Evolutionary conservation across 2,113 vertebrate genomes (phyloP), one percentile per base, ranked within the genome.

Genomic region (Trochalopteron elliotii): DNA sequence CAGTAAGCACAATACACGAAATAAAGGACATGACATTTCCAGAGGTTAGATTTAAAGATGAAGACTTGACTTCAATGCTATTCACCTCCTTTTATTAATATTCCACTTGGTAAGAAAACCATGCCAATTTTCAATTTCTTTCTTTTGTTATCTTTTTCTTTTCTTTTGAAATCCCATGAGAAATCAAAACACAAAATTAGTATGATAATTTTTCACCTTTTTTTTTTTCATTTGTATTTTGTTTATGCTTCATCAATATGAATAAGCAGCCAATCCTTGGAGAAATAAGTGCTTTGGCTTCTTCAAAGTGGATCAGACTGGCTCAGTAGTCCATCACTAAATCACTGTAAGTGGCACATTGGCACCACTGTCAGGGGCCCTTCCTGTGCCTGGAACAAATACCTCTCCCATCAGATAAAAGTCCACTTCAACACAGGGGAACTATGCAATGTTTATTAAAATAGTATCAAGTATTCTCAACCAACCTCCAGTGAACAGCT

Each of bases 371-470:
- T 57, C 76, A 83, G 90, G 53, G 49, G 88, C 45, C 72, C 76
- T 92, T 89, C 79, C 69, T 56, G 49, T 23, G 72, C 27, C 68
- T 92, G 64, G 57, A 93, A 90, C 80, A 92, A 84, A 80, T 1
- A 3, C 47, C 31, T 92, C 78, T 71, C 67, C 53, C 74, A 89
- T 56, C 83, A 77, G 65, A 92, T 47, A 86, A 90, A 77, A 79
- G 31, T 23, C 23, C 78, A 67, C 57, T 87, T 79, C 67, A 71
- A 49, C 72, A 63, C 4, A 42, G 42, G 45, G 67, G 71, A 86
- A 84, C 90, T 52, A 94, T 2, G 27, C 50, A 68, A 52, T 64
- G 70, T 76, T 94, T 90, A 83, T 91, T 95, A 90, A 93, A 89
- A 95, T 15, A 55, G 80, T 55, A 49, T 75, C 93, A 89, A 64